Percentiles rank a stretch among this genome's conserved stretches.
Conservation (phyloP, 2,797 vertebrate species). For the Loris lydekkerianus region DNA sequence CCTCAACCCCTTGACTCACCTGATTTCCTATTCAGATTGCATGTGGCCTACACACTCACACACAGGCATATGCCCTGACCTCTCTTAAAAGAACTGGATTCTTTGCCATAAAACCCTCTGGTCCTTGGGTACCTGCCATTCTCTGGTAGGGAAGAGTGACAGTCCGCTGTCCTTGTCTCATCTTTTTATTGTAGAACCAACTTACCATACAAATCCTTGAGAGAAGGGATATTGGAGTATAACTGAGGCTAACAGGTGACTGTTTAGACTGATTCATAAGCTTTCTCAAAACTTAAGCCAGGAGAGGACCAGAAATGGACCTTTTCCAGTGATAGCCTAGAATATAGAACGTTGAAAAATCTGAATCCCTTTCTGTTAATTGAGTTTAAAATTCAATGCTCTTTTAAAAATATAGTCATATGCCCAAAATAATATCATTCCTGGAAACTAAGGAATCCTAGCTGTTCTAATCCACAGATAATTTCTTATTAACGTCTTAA, state of each 20-base stretch:
- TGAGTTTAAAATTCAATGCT: constrained; percentile 81
- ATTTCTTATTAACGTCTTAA: constrained; percentile 86
- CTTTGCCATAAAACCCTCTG: neutral
- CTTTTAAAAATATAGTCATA: constrained; percentile 84
- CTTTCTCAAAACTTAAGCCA: constrained; percentile 44
- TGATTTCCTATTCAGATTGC: neutral
- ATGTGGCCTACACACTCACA: neutral
- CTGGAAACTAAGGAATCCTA: constrained; percentile 79
- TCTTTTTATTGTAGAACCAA: neutral
- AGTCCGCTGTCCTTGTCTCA: neutral
- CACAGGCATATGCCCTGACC: rapidly evolving
- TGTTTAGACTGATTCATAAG: constrained; percentile 26
- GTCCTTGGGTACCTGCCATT: neutral
- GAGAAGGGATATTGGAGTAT: neutral
- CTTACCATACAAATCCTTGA: neutral
- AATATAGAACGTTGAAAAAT: neutral
- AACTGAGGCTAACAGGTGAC: neutral
- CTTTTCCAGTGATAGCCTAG: neutral
- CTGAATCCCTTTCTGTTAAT: constrained; percentile 58
- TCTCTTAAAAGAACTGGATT: neutral
- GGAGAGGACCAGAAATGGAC: neutral
- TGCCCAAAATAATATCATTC: constrained; percentile 81
- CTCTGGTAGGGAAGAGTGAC: neutral
- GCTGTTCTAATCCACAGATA: constrained; percentile 82
- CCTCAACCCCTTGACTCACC: neutral